Conservation (phyloP, 2,113 vertebrate genomes). For the Camelus bactrianus region DNA sequence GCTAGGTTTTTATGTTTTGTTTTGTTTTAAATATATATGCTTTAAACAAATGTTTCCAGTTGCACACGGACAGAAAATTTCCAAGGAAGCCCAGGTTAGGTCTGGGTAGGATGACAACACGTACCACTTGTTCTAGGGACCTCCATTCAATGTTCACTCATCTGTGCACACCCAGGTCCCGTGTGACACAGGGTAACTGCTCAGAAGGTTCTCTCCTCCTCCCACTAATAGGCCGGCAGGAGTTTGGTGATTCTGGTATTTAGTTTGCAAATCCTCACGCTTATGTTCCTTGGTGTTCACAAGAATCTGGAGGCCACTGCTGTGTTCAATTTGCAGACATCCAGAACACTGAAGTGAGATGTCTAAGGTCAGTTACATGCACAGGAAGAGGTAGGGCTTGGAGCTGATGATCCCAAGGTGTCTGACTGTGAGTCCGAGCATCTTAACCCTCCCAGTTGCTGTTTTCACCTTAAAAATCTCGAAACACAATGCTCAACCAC, state of each 20-base stretch:
- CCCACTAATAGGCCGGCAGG: not conserved
- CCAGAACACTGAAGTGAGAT: not conserved
- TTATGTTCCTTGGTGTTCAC: not conserved
- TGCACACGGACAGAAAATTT: not conserved
- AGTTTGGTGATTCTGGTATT: conserved; percentile 13
- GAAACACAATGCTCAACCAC: not conserved
- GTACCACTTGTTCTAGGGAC: not conserved
- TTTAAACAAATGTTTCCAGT: not conserved
- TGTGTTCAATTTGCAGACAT: not conserved
- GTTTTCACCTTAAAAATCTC: not conserved
- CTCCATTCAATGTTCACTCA: not conserved
- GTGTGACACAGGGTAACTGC: not conserved
- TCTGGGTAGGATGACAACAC: no score
- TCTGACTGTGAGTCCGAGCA: not conserved
- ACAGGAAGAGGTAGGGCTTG: not conserved
- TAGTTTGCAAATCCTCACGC: not conserved
- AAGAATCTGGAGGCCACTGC: not conserved
- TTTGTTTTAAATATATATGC: not conserved
- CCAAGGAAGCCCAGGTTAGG: not conserved
- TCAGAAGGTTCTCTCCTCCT: not conserved
- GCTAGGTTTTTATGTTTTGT: not conserved
- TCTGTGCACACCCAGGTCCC: not conserved
- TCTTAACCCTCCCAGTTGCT: not conserved
- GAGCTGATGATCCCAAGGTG: not conserved
- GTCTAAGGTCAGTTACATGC: not conserved